Evolutionary conservation across 2,888 invertebrate species (phyloP).

Genomic region (Caenorhabditis becei): DNA sequence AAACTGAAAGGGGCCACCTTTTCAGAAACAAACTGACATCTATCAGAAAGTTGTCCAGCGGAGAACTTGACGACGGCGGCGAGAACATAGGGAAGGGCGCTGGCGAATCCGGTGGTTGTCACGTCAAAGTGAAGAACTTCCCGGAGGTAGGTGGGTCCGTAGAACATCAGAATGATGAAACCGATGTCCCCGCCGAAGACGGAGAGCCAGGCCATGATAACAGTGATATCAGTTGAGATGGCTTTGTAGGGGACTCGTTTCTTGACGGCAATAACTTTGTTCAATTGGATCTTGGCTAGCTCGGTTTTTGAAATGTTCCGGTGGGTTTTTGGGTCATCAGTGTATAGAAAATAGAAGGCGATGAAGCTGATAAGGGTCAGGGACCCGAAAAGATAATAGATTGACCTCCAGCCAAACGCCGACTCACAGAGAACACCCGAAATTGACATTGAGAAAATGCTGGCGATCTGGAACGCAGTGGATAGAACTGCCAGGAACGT

Average conservation of each 20-base stretch:
- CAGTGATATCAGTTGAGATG: slow-evolving; percentile 31
- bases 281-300: slow-evolving; percentile 3
- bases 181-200: slow-evolving; percentile 64
- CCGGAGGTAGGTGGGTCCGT: slow-evolving; percentile 67
- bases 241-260: slow-evolving; percentile 54
- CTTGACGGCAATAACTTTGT: slow-evolving; percentile 7
- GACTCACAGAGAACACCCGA: slow-evolving; percentile 62
- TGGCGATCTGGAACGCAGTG: slow-evolving; percentile 45
- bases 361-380: slow-evolving; percentile 29
- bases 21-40: slow-evolving; percentile 43
- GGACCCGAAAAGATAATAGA: slow-evolving; percentile 59
- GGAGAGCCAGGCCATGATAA: slow-evolving; percentile 33
- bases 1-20: too few relatives aligned
- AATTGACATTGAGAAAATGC: slow-evolving; percentile 62
- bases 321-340: slow-evolving; percentile 50
- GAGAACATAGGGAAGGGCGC: slow-evolving; percentile 54
- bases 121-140: slow-evolving; percentile 51
- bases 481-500: slow-evolving; percentile 59
- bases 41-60: slow-evolving; percentile 55
- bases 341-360: slow-evolving; percentile 50
- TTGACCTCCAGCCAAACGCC: slow-evolving; percentile 52
- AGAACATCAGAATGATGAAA: slow-evolving; percentile 63
- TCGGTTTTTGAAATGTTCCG: slow-evolving; percentile 20
- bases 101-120: slow-evolving; percentile 49
- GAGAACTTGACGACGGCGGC: slow-evolving; percentile 52